Base-by-base conservation (phyloP, 2,888 invertebrate species). In the Napeogenes sylphis region DNA sequence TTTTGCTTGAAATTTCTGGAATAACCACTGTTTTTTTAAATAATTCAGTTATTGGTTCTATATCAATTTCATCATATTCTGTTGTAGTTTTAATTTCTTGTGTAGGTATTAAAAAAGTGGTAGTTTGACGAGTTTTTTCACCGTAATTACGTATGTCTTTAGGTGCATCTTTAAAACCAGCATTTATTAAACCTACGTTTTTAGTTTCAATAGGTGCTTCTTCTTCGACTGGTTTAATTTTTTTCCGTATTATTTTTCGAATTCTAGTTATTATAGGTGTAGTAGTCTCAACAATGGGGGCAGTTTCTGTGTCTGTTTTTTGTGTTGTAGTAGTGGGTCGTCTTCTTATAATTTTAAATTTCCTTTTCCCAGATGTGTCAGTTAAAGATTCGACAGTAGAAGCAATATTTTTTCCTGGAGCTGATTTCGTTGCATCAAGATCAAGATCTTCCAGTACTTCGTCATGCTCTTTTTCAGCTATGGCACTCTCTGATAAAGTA, bases 401-500 rank as follows among this genome's bases (percentile, higher is more conserved):
- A 14, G 71, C 70, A 32, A 68, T 73, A 65, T 79, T 77, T 42
- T 76, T 75, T 21, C 71, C 67, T 42, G 72, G 69, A 14, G 81
- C 73, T 30, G 79, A 57, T 69, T 79, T 79, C 71, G 83, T 83
- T 76, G 55, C 84, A 65, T 33, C 79, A 76, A 45, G 77, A 77
- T 72, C 78, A 14, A 46, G 46, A 51, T 70, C 65, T 61, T 69
- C 78, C 42, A 66, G 63, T 13, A 71, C 68, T 59, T 83, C 84
- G 42, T 82, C 76, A n/a, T 90, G 89, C 72, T 89, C 90, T 69
- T 89, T 85, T 69, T 89, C 90, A 73, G 81, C 88, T 64, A 90
- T 86, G n/a, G 88, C 82, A 76, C 84, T 88, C 76, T 91, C 91
- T n/a, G 91, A 91, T 53, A 91, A 74, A 60, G 80, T 78, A 66